phyloP scores from a whole-genome alignment of 2,797 vertebrate species.

The Syndactyla subalaris region DNA sequence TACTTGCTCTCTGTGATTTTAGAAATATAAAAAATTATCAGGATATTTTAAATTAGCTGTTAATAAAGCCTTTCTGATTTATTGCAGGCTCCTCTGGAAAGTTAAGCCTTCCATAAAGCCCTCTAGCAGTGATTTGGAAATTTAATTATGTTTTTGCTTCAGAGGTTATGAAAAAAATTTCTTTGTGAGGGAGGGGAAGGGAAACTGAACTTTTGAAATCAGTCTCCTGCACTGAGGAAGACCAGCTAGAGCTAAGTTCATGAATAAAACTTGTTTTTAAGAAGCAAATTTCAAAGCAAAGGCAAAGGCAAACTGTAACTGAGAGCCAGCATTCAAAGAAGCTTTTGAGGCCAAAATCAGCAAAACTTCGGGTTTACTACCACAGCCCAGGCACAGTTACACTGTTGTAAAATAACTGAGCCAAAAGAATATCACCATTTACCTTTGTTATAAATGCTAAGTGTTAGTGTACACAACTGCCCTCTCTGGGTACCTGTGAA shows the following conservation, averaged over 20 bases:
- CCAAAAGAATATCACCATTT: background rate
- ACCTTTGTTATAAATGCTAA: background rate
- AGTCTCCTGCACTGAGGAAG: background rate
- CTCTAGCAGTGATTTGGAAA: conserved; percentile 14
- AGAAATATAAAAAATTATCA: background rate
- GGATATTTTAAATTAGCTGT: conserved; percentile 1
- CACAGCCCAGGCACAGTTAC: background rate
- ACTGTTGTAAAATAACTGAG: background rate
- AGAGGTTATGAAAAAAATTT: background rate
- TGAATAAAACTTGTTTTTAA: background rate
- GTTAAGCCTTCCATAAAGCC: conserved; percentile 13
- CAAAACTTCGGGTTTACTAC: background rate
- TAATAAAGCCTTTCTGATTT: conserved; percentile 11
- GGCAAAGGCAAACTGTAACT: background rate
- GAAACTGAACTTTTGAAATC: background rate
- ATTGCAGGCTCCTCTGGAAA: background rate
- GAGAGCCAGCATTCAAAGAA: background rate
- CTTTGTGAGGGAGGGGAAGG: background rate
- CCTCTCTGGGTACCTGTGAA: background rate
- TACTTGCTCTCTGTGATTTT: background rate
- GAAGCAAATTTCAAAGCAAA: background rate
- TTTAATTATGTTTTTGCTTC: conserved; percentile 4
- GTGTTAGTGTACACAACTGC: background rate
- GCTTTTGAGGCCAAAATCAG: background rate
- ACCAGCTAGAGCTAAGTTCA: background rate